phyloP scores from a whole-genome alignment of 2,888 invertebrate species.

The Tridacna gigas region DNA sequence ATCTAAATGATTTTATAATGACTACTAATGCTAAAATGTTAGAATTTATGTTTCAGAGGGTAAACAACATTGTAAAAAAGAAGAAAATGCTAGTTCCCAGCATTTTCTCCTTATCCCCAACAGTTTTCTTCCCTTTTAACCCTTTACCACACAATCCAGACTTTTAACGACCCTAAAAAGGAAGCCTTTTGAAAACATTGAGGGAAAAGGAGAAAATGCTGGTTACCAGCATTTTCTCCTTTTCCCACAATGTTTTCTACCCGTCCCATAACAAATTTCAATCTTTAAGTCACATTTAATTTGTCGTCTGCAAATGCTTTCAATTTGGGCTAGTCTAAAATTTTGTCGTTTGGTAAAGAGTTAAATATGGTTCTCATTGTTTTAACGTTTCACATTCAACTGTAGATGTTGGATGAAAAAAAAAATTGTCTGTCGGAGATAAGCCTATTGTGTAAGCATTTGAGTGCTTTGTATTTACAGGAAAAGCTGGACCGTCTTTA shows the following conservation, averaged over 20 bases:
- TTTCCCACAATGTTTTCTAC: neutral
- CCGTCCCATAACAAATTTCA: neutral
- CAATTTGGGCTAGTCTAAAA: neutral
- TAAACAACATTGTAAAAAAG: neutral
- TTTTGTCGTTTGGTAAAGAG: neutral
- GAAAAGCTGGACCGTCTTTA: slow-evolving; percentile 89
- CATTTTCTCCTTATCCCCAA: slow-evolving; percentile 8
- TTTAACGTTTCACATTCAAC: too few relatives aligned
- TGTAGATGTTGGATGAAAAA: neutral
- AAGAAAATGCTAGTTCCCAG: neutral
- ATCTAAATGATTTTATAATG: too few relatives aligned
- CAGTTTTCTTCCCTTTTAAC: slow-evolving; percentile 9
- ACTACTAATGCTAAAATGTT: too few relatives aligned
- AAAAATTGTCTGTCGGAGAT: too few relatives aligned
- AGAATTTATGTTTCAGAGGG: too few relatives aligned
- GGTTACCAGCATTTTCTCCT: neutral
- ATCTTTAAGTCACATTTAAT: neutral
- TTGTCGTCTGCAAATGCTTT: neutral
- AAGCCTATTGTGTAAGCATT: too few relatives aligned
- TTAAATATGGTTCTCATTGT: too few relatives aligned
- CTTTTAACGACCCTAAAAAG: neutral
- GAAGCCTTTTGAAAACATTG: neutral
- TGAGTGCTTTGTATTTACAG: slow-evolving; percentile 81
- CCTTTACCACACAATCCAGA: neutral
- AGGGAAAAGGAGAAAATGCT: neutral